Evolutionary conservation across 1,140 invertebrate species (phyloP), one percentile per base, ranked within the genome.

Genomic region (Saxidomus purpurata): DNA sequence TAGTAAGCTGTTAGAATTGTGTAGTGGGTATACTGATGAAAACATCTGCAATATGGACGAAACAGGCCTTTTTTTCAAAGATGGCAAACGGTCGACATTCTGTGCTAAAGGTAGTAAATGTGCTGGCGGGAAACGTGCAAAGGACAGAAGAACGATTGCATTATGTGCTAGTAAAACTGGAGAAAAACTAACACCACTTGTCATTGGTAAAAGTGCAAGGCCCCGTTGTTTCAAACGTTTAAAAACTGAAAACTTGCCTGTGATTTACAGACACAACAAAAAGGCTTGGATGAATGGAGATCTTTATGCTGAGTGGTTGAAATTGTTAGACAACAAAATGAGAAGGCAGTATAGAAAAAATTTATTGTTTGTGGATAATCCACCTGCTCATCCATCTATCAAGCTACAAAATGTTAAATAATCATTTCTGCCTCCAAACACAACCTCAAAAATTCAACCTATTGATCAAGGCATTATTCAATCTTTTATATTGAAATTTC

Each of bases 51-150:
- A 92, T 52, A 79, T 71, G 71, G 85, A 92, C 43, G 88, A 92
- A 47, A 92, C 71, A 4, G 90, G 79, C 13, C 49, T 93, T n/a
- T 92, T 91, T 67, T 93, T 81, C 36, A 43, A 80, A n/a, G 69
- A 52, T 15, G 69, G 55, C n/a, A 8, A 8, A n/a, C 8, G n/a
- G 8, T 67, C 9, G n/a, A 67, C 61, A 11, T 67, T 67, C 9
- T 11, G 31, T 34, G 61, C 67, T 11, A 91, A 89, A 67, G 81
- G 81, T 15, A 8, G 69, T 28, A 34, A 22, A 1, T 89, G 77
- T 43, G 52, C 19, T 22, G 86, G 74, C 52, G 77, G 89, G n/a
- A 91, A 92, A 52, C 8, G 40, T 36, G 28, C 82, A 1, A 91
- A 92, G 47, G 80, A 90, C 69, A 55, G 81, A 59, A 38, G 83